phyloP scores from a whole-genome alignment of 2,113 vertebrate genomes.

The Varanus komodoensis region DNA sequence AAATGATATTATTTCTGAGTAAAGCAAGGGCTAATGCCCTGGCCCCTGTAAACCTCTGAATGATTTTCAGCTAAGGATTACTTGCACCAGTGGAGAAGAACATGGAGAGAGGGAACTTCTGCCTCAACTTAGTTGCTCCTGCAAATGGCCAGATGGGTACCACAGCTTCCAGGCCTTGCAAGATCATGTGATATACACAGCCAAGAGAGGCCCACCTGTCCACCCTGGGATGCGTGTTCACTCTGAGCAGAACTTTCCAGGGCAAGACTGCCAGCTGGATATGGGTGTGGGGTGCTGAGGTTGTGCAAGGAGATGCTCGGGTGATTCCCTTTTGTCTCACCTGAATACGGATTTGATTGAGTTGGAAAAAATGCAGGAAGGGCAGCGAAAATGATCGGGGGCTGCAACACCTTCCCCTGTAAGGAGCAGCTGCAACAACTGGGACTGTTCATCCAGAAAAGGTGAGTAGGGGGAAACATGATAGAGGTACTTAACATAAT shows the following conservation, averaged over 20 bases:
- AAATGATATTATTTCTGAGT: slow-evolving; percentile 43
- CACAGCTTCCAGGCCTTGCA: neutral
- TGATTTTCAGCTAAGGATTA: neutral
- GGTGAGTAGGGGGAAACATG: no score
- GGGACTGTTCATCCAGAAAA: no score
- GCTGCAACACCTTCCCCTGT: no score
- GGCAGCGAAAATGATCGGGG: no score
- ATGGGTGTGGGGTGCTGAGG: neutral
- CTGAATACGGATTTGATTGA: no score
- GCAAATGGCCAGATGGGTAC: neutral
- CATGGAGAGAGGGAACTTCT: neutral
- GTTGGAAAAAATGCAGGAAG: no score
- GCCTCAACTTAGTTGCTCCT: neutral
- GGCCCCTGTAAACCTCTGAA: neutral
- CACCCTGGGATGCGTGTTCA: no score
- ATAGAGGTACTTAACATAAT: no score
- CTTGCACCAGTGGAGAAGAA: neutral
- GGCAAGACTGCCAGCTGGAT: neutral
- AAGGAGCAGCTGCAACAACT: no score
- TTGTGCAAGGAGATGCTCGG: no score
- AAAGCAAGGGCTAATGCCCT: slow-evolving; percentile 4
- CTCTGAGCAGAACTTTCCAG: neutral
- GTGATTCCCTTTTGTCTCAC: no score
- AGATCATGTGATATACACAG: neutral
- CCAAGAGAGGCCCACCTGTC: neutral